Percentiles rank a stretch among this genome's conserved stretches.
Evolutionary conservation across 2,888 invertebrate species (phyloP).

Genomic region (Hanleya hanleyi): DNA sequence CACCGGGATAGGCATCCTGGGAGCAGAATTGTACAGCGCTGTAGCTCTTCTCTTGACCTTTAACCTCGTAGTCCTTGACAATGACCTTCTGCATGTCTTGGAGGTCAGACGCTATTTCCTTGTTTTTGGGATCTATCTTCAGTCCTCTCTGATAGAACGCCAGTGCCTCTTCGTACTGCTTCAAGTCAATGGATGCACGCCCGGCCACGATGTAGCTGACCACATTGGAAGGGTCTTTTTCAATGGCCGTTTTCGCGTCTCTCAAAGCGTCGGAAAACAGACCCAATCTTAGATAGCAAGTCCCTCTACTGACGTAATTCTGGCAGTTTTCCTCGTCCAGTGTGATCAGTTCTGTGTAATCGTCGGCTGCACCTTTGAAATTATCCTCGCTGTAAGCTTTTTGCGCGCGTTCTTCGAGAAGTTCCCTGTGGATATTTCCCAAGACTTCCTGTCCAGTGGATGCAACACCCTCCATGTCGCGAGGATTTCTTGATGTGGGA

Average conservation of each 20-base stretch:
- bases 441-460: too few relatives aligned
- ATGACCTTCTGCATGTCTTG: constrained; percentile 50
- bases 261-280: not conserved
- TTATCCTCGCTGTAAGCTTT: not conserved
- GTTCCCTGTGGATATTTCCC: not conserved
- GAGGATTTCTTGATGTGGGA: too few relatives aligned
- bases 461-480: too few relatives aligned
- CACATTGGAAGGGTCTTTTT: constrained; percentile 30
- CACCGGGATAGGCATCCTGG: constrained; percentile 62
- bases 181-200: constrained; percentile 42
- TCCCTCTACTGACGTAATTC: not conserved
- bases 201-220: constrained; percentile 44
- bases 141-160: constrained; percentile 52
- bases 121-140: constrained; percentile 47
- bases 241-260: constrained; percentile 7
- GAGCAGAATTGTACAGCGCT: constrained; percentile 56
- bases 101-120: constrained; percentile 46
- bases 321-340: not conserved
- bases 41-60: constrained; percentile 45
- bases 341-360: not conserved
- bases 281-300: not conserved
- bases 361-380: not conserved
- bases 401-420: not conserved
- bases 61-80: constrained; percentile 44
- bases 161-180: constrained; percentile 52